Evolutionary conservation across 2,113 vertebrate genomes (phyloP).

Genomic region (Hippocampus barbouri): DNA sequence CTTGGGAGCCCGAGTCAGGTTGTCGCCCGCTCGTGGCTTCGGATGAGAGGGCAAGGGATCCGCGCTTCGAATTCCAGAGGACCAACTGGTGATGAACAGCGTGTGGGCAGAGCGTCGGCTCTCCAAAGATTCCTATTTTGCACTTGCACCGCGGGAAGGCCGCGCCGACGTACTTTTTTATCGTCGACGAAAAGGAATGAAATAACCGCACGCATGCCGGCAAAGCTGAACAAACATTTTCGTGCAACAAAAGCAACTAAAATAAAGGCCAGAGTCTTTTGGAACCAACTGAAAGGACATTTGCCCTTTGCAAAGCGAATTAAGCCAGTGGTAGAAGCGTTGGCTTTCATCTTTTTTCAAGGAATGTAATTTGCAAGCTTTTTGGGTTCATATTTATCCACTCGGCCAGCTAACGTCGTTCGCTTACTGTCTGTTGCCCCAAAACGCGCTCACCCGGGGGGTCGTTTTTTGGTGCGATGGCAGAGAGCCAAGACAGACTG

Average conservation of each 20-base stretch:
- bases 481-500: neutral
- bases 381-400: no score
- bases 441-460: no score
- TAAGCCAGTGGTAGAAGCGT: no score
- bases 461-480: neutral
- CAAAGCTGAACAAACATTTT: no score
- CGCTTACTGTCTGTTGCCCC: neutral
- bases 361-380: no score
- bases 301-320: no score
- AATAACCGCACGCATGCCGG: neutral
- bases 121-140: neutral
- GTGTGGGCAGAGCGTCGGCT: slow-evolving; percentile 35
- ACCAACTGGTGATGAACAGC: slow-evolving; percentile 29
- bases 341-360: no score
- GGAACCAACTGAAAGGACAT: no score
- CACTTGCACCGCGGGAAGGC: neutral
- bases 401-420: neutral
- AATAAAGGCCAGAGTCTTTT: no score
- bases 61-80: slow-evolving; percentile 41
- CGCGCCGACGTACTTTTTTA: neutral
- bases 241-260: no score
- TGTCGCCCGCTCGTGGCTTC: slow-evolving; percentile 36
- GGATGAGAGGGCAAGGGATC: slow-evolving; percentile 34
- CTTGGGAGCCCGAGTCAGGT: slow-evolving; percentile 33
- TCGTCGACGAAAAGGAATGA: neutral